These are phyloP conservation scores for Mycogona germanica DNA, from an alignment of 2,888 invertebrate genomes.

Conservation along the genomic window DNA sequence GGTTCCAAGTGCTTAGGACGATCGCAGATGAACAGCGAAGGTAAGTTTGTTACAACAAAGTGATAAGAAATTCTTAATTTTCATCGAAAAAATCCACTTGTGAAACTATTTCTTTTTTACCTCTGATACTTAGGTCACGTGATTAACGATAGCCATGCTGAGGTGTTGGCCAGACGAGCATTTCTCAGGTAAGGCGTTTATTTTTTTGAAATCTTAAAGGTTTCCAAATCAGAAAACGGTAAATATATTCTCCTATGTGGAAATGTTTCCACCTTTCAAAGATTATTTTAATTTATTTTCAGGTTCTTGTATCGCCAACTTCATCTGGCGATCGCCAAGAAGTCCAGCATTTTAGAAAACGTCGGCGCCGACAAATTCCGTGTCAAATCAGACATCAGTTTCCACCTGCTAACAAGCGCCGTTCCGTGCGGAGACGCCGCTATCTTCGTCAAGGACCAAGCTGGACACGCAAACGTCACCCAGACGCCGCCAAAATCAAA, in stretches of 20 bases:
- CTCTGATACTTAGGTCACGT: constrained; percentile 39
- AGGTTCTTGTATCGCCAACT: not conserved
- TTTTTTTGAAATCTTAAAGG: constrained; percentile 43
- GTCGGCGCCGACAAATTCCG: constrained; percentile 31
- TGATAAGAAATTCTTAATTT: no score
- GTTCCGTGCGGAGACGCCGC: constrained; percentile 90
- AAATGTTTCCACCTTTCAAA: no score
- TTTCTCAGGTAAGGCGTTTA: constrained; percentile 68
- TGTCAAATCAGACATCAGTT: constrained; percentile 47
- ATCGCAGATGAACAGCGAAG: constrained; percentile 45
- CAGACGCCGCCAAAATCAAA: not conserved
- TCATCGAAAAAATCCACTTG: no score
- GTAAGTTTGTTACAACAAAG: constrained; percentile 36
- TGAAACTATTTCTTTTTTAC: not conserved
- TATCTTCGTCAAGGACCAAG: not conserved
- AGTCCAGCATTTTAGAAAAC: not conserved
- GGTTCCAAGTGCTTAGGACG: constrained; percentile 85
- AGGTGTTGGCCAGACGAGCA: constrained; percentile 69
- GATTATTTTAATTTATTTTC: no score
- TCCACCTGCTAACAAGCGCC: constrained; percentile 76
- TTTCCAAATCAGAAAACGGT: constrained; percentile 15
- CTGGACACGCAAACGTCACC: not conserved
- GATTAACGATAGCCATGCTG: constrained; percentile 85
- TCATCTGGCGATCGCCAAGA: not conserved
- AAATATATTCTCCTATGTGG: not conserved